Evolutionary conservation across 2,113 vertebrate species (phyloP).

Genomic region (Struthio camelus): DNA sequence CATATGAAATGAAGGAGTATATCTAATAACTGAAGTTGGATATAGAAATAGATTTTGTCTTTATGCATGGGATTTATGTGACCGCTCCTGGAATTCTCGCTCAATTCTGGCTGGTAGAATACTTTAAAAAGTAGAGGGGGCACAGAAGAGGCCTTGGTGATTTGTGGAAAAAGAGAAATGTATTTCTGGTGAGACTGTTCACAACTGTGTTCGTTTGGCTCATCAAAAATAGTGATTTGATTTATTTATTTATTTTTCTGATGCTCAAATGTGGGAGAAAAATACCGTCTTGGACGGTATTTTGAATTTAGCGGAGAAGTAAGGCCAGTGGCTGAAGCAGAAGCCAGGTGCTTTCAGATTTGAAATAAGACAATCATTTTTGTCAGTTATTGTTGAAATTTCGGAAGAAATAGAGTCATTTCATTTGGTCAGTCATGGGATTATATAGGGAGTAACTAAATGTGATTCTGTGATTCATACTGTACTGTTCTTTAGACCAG

Average conservation of each 20-base stretch:
- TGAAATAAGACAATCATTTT: background rate
- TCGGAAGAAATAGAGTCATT: background rate
- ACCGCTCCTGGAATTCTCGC: background rate
- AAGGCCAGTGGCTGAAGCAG: background rate
- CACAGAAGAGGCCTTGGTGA: background rate
- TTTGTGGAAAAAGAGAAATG: background rate
- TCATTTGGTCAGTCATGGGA: background rate
- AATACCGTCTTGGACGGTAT: background rate
- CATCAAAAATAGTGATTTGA: background rate
- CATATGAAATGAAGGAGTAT: background rate
- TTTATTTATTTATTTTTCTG: background rate
- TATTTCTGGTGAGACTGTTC: background rate
- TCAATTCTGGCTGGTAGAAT: background rate
- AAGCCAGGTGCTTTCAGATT: background rate
- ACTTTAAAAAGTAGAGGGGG: background rate
- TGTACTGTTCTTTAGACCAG: background rate
- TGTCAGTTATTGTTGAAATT: background rate
- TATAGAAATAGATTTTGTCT: background rate
- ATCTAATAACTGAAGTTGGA: background rate
- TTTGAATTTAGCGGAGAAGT: background rate
- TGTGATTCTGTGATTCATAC: background rate
- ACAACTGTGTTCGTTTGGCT: background rate
- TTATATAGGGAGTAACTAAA: background rate
- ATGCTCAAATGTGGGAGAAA: background rate
- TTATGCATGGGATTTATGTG: background rate